phyloP scores from a whole-genome alignment of 2,113 vertebrate genomes.

The Struthio camelus region DNA sequence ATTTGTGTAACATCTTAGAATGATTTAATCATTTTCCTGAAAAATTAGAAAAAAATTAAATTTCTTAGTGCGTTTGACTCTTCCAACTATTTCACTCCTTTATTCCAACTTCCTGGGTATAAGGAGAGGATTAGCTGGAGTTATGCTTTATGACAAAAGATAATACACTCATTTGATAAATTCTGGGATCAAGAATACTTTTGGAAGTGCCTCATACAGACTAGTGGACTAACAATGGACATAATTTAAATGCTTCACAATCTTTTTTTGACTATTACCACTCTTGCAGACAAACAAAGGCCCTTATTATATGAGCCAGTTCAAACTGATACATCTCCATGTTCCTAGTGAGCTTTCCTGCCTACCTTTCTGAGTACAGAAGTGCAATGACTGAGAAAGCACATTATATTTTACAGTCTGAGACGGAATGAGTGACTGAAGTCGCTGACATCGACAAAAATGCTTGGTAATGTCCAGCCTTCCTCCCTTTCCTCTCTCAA shows the following conservation, averaged over 20 bases:
- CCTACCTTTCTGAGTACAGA: neutral
- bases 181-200: neutral
- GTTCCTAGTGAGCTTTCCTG: neutral
- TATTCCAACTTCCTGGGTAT: neutral
- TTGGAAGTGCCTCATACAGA: neutral
- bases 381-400: neutral
- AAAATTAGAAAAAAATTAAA: neutral
- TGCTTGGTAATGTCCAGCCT: neutral
- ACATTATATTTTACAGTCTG: neutral
- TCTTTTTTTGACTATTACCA: neutral
- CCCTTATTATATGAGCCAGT: neutral
- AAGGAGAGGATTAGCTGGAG: neutral
- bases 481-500: neutral
- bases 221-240: neutral
- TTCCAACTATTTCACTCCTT: neutral
- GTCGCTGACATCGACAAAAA: neutral
- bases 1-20: neutral
- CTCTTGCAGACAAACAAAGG: neutral
- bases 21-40: neutral
- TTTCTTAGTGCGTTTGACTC: neutral
- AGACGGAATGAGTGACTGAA: neutral
- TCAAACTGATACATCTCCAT: neutral
- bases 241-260: neutral
- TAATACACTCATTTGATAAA: neutral
- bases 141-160: neutral